Conservation (phyloP, 2,888 invertebrate genomes). For the Eupithecia subumbrata region DNA sequence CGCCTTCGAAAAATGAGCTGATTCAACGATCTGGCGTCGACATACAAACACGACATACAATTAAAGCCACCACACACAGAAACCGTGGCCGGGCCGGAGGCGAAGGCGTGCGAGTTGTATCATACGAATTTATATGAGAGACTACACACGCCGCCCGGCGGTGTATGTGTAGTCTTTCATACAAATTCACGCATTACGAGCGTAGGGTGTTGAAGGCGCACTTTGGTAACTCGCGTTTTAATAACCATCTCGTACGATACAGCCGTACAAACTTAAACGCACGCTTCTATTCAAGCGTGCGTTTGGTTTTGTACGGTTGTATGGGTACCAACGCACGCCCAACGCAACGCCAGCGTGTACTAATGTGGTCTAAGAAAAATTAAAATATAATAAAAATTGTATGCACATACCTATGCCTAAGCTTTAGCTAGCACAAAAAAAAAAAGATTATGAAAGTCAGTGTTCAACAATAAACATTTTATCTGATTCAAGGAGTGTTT, state of each 20-base stretch:
- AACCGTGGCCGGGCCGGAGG: no score
- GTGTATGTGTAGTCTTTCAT: no score
- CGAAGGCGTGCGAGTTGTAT: no score
- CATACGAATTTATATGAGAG: no score
- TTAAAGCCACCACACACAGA: no score
- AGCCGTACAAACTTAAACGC: neutral
- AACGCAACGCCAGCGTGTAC: neutral
- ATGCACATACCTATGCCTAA: constrained; percentile 36
- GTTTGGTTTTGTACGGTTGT: neutral
- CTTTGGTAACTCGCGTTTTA: neutral
- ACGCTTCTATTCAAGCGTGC: neutral
- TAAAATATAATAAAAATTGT: constrained; percentile 1
- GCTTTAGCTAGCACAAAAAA: constrained; percentile 37
- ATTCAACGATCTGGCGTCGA: neutral
- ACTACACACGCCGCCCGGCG: no score
- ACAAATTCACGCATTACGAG: no score
- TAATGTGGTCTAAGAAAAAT: no score
- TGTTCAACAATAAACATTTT: neutral
- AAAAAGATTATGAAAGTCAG: constrained; percentile 15
- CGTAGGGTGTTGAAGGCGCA: neutral
- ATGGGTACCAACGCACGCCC: neutral
- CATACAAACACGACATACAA: neutral
- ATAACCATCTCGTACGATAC: neutral
- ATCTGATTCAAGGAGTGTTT: neutral
- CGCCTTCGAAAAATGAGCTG: no score